phyloP scores from a whole-genome alignment of 1,140 invertebrate genomes.

The Dufourea novaeangliae region DNA sequence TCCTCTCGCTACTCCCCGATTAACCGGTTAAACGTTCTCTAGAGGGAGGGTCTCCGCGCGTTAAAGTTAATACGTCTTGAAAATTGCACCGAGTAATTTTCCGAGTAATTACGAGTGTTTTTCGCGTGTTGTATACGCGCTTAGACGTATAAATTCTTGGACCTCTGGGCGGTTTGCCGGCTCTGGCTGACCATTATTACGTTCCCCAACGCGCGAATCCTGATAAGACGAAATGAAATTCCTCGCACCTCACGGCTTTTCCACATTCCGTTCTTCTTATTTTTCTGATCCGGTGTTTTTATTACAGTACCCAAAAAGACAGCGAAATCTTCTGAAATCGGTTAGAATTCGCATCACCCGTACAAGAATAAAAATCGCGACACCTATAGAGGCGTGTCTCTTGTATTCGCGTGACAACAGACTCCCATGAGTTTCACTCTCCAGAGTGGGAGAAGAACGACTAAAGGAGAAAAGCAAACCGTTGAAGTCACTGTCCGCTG shows the following conservation, averaged over 20 bases:
- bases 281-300: neutral
- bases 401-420: too few relatives aligned
- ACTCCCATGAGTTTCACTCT: too few relatives aligned
- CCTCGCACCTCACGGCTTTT: neutral
- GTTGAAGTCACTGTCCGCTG: too few relatives aligned
- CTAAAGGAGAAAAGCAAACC: too few relatives aligned
- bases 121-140: neutral
- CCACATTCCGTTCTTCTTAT: neutral
- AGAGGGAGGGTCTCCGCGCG: too few relatives aligned
- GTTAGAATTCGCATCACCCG: too few relatives aligned
- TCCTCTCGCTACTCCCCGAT: neutral
- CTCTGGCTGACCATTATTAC: conserved; percentile 21
- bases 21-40: neutral
- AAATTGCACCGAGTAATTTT: conserved; percentile 9
- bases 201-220: neutral
- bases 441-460: too few relatives aligned
- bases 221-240: conserved; percentile 40
- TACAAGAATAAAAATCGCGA: too few relatives aligned
- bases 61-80: neutral
- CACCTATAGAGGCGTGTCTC: too few relatives aligned
- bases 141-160: conserved; percentile 15
- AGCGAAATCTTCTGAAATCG: too few relatives aligned
- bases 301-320: too few relatives aligned
- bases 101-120: conserved; percentile 10
- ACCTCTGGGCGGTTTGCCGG: neutral